A percentile compares a stretch with the other conserved stretches of the same genome.
These are phyloP conservation scores for Turritopsis dohrnii DNA, from an alignment of 30 jellyfish, hydroid and myxozoan species.

Conservation along the genomic window DNA sequence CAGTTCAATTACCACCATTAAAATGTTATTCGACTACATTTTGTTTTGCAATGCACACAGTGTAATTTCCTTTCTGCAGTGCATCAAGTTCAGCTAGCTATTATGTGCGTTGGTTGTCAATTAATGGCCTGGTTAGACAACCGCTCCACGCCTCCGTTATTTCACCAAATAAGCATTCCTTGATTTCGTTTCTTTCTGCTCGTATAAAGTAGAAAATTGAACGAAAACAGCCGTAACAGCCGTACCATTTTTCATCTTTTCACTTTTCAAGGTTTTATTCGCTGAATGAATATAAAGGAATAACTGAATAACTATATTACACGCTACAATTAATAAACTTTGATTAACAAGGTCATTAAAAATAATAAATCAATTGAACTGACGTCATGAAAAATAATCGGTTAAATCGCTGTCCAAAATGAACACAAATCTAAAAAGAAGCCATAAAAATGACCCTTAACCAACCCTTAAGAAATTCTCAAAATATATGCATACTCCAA, in stretches of 20 bases:
- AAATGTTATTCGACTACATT: not conserved
- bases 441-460: not conserved
- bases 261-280: no score
- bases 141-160: not conserved
- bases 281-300: not conserved
- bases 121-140: not conserved
- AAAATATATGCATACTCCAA: no score
- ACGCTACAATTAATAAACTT: not conserved
- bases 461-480: no score
- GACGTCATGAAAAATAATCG: not conserved
- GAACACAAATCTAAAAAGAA: not conserved
- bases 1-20: not conserved
- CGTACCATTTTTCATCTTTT: no score
- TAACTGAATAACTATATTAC: not conserved
- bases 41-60: not conserved
- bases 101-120: not conserved
- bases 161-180: not conserved
- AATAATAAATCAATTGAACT: not conserved
- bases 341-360: not conserved
- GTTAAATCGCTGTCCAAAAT: not conserved
- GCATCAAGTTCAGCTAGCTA: not conserved
- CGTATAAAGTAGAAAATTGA: no score
- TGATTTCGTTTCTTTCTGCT: not conserved
- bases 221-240: no score
- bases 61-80: not conserved